phyloP scores from a whole-genome alignment of 2,113 vertebrate species.

The Columbina picui region DNA sequence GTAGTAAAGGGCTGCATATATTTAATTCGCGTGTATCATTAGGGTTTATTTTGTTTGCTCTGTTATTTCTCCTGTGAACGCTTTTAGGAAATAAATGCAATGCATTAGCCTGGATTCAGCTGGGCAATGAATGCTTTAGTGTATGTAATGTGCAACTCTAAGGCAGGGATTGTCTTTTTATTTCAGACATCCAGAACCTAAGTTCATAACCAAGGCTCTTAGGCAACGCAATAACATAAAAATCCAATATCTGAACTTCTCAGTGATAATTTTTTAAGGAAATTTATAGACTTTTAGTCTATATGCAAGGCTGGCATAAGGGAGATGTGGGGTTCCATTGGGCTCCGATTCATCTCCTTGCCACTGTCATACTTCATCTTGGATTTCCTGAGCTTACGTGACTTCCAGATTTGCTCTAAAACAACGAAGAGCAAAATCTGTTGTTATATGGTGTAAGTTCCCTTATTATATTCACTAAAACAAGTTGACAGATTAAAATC shows the following conservation, averaged over 20 bases:
- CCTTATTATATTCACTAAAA: not conserved
- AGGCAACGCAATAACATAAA: not conserved
- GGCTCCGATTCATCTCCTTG: not conserved
- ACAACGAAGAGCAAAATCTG: not conserved
- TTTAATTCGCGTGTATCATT: not conserved
- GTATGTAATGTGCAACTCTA: not conserved
- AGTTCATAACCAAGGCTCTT: not conserved
- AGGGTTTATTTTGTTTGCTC: slow-evolving; percentile 32
- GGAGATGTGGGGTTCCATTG: not conserved
- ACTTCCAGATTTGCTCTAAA: not conserved
- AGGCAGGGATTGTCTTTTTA: not conserved
- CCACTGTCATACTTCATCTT: fast-evolving
- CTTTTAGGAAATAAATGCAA: slow-evolving; percentile 24
- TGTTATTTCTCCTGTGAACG: not conserved
- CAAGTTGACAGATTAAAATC: not conserved
- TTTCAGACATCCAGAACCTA: not conserved
- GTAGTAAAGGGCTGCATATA: not conserved
- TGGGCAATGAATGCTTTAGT: not conserved
- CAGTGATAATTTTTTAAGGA: not conserved
- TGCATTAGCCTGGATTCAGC: not conserved
- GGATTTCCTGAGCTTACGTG: not conserved
- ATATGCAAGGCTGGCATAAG: not conserved
- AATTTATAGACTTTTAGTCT: not conserved
- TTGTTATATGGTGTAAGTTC: not conserved
- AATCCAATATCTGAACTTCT: not conserved